Conservation (phyloP, 2,797 vertebrate genomes). For the Psittacula derbiana region DNA sequence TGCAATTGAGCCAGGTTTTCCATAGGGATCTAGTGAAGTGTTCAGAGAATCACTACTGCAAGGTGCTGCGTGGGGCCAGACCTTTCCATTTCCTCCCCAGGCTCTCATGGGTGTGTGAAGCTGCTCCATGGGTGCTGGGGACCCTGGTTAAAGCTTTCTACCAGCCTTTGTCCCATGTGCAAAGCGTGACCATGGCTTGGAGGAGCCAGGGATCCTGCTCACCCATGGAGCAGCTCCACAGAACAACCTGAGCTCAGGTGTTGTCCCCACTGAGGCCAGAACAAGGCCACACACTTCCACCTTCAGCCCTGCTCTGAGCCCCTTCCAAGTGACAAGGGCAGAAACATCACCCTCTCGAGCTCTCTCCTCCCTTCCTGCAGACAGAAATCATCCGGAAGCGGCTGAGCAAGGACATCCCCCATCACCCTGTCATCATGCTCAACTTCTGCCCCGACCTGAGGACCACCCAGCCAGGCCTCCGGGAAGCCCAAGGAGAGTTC, state of each 20-base stretch:
- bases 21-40: not conserved
- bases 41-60: not conserved
- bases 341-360: not conserved
- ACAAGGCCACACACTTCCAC: accelerated
- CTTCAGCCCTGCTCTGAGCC: not conserved
- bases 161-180: not conserved
- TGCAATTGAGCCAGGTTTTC: not conserved
- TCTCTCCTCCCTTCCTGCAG: slow-evolving; percentile 63
- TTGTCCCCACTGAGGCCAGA: not conserved
- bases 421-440: slow-evolving; percentile 92
- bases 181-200: not conserved
- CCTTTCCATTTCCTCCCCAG: not conserved
- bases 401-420: slow-evolving; percentile 93
- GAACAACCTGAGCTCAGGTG: not conserved
- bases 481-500: slow-evolving; percentile 88
- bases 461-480: slow-evolving; percentile 80
- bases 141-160: not conserved
- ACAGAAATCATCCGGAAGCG: slow-evolving; percentile 89
- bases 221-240: accelerated
- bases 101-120: not conserved
- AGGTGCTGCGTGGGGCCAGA: not conserved
- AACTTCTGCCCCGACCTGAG: slow-evolving; percentile 94
- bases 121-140: not conserved
- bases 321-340: accelerated
- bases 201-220: not conserved